Base-by-base conservation (phyloP, 53 echinoderm and acorn worm species). In the Paelopatides confundens region DNA sequence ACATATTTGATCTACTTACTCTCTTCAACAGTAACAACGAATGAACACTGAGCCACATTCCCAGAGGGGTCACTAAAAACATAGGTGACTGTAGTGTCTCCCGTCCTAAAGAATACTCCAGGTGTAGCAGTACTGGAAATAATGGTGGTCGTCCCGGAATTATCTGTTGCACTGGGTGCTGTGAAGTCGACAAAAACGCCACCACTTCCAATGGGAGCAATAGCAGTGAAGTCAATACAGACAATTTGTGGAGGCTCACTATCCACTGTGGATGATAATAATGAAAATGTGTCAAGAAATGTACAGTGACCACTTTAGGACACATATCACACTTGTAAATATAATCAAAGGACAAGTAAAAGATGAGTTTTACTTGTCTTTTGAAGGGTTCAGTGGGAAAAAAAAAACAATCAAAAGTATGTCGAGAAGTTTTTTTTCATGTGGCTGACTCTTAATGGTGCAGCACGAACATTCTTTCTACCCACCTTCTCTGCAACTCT, bases 1-100 rank as follows among this genome's bases (percentile, higher is more conserved):
- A n/a, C n/a, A n/a, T n/a, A 43, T 43, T 43, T 43, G 43, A 43
- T 43, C 8, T 43, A 53, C 90, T 79, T 70, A 86, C 90, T 70
- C 50, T 77, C 79, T 8, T 17, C 49, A 0, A 90, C 86, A 37
- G 63, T 47, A 18, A 90, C 76, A 51, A 6, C 52, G 34, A 92
- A 88, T 17, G 79, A 34, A 66, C 92, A 88, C 10, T 29, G 48
- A 2, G 85, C 88, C n/a, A 14, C 27, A 54, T 92, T 92, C 30
- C 78, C 69, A 35, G 81, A 58, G 15, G 29, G 32, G 50, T 92
- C 88, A 49, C 35, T 40, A 38, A 71, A 63, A 12, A 69, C 74
- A 69, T 87, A 91, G n/a, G 87, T 84, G 40, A 88, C 88, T 10
- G 18, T 54, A 18, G 81, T 88, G 21, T 50, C 32, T 7, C 92